Conservation (phyloP, 37 sponge, comb jelly and placozoan species). For the Ianthella basta region DNA sequence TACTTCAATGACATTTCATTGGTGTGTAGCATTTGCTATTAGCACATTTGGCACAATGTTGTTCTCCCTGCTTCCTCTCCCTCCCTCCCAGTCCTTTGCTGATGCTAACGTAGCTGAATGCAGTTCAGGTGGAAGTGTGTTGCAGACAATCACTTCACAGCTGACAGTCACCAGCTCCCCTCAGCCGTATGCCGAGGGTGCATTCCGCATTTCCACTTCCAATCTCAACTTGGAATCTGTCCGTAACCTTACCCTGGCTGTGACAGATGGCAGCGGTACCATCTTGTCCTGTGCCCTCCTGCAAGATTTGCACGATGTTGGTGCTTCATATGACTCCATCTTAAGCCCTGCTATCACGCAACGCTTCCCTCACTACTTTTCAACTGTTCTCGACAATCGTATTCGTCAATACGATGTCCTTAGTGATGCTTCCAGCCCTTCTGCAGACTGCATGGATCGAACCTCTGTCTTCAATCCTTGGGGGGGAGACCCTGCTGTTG, state of each 20-base stretch:
- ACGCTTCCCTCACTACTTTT: neutral
- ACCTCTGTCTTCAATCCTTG: neutral
- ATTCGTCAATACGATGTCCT: neutral
- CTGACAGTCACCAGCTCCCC: neutral
- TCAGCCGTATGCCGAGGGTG: neutral
- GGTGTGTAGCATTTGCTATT: too few relatives aligned
- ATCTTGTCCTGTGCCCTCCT: conserved; percentile 6
- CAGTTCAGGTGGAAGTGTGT: neutral
- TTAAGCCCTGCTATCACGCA: neutral
- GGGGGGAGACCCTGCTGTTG: conserved; percentile 7
- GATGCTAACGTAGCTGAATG: neutral
- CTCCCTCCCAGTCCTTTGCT: too few relatives aligned
- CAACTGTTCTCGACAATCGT: neutral
- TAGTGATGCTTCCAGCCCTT: neutral
- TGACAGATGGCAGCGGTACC: neutral
- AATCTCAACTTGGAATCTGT: neutral
- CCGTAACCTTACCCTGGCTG: neutral
- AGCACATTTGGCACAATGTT: too few relatives aligned
- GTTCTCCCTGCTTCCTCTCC: too few relatives aligned
- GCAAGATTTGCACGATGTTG: neutral
- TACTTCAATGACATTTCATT: too few relatives aligned
- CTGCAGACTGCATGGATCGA: neutral
- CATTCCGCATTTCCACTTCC: neutral
- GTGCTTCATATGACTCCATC: neutral
- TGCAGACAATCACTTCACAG: neutral